Percentiles rank a stretch among this genome's conserved stretches.
Conservation (phyloP, 2,888 invertebrate species). For the Hermaeophaga mercurialis region DNA sequence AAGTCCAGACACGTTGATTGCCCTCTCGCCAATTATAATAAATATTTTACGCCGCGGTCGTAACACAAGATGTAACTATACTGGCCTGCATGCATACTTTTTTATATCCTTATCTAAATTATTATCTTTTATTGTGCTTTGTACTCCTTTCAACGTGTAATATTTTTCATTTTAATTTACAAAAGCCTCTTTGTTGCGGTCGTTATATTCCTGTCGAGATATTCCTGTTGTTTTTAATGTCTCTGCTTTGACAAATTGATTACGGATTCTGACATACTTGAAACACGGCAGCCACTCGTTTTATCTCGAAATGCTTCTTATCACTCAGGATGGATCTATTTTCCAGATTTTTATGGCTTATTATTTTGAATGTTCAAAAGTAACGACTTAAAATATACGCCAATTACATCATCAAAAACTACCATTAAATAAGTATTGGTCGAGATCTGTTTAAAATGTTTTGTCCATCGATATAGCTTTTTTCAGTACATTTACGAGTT, state of each 20-base stretch:
- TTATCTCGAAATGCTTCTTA: neutral
- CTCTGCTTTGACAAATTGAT: constrained; percentile 21
- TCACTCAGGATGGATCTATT: too few relatives aligned
- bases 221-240: constrained; percentile 22
- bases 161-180: constrained; percentile 41
- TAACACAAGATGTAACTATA: constrained; percentile 33
- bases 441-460: too few relatives aligned
- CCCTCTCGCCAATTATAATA: constrained; percentile 43
- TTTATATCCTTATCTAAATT: constrained; percentile 42
- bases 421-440: too few relatives aligned
- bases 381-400: too few relatives aligned
- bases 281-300: neutral
- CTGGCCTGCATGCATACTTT: constrained; percentile 34
- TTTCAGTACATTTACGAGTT: too few relatives aligned
- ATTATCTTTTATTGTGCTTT: constrained; percentile 44
- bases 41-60: constrained; percentile 41
- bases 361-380: too few relatives aligned
- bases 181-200: constrained; percentile 30
- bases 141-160: constrained; percentile 40
- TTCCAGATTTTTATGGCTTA: too few relatives aligned
- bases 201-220: constrained; percentile 17
- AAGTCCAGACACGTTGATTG: constrained; percentile 37
- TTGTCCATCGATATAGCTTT: too few relatives aligned
- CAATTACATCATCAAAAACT: too few relatives aligned
- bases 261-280: constrained; percentile 9